Base-by-base conservation (phyloP, 2,888 invertebrate species). In the Amblyteles armatorius region DNA sequence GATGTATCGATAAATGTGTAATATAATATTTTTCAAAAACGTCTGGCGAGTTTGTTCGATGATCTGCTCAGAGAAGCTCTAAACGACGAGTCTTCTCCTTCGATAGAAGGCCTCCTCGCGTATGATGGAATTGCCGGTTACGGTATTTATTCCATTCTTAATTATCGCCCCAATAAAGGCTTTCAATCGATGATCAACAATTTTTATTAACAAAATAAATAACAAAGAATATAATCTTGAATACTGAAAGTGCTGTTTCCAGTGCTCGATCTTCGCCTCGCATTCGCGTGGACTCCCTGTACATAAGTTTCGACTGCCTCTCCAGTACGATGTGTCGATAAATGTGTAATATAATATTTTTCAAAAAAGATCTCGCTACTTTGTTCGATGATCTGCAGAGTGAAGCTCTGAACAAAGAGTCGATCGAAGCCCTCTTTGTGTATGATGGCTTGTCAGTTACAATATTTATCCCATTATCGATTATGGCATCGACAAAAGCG, bases 401-500 rank as follows among this genome's bases (percentile, higher is more conserved):
- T 2, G 40, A 40, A 9, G 40, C 40, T 40, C 11, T 40, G 11
- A 40, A 40, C 40, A 2, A 40, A 40, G 9, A 9, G 40, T 40
- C 40, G 40, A 40, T 40, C 2, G 40, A 11, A 40, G 40, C 9
- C 40, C 40, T 40, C 40, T 0, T 7, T 9, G 40, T 40, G 9
- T 40, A 40, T 9, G 9, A 40, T 40, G 40, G 40, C 33, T 33
- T 33, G 6, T 33, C 29, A 29, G 26, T 26, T 26, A 13, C 13
- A 5, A 3, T 26, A 33, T 26, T 63, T 13, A 9, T 16, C 6
- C 4, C 26, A 63, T 63, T 63, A 16, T 63, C 33, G 4, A 26
- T 26, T 4, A 19, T 29, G 3, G 2, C 16, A 2, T 94, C 94
- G 22, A 94, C 36, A 40, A 91, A 92, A 19, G 94, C 33, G 4